These are phyloP conservation scores for Silurus lanzhouensis DNA, from an alignment of 2,797 vertebrate genomes.

Conservation along the genomic window DNA sequence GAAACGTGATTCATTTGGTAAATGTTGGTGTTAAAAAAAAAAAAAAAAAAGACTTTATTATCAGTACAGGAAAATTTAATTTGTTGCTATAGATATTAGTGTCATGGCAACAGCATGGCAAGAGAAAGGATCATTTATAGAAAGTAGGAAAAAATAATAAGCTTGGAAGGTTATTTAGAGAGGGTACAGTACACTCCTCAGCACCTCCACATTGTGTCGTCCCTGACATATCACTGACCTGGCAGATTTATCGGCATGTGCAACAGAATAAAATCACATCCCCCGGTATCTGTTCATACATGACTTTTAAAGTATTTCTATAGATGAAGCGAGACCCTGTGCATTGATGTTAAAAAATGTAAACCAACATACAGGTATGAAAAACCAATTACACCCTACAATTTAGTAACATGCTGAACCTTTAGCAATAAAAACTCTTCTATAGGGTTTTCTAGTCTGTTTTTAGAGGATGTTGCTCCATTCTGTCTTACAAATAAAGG, in stretches of 20 bases:
- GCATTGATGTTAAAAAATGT: background rate
- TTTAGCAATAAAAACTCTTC: too few relatives aligned
- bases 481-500: too few relatives aligned
- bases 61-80: constrained; percentile 12
- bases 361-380: background rate
- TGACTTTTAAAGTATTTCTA: constrained; percentile 4
- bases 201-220: constrained; percentile 9
- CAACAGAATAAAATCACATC: constrained; percentile 1
- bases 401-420: too few relatives aligned
- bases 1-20: background rate
- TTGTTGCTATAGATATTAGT: constrained; percentile 37
- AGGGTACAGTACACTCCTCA: background rate
- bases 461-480: too few relatives aligned
- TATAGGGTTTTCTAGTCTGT: too few relatives aligned
- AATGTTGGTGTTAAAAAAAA: background rate
- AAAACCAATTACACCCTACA: background rate
- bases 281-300: background rate
- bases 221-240: constrained; percentile 26
- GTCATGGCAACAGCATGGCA: constrained; percentile 33
- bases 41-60: background rate
- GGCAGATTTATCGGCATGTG: constrained; percentile 2
- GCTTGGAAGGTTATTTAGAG: constrained; percentile 32
- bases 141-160: constrained; percentile 42
- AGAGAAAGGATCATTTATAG: constrained; percentile 25
- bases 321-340: background rate